These are phyloP conservation scores for Artemia franciscana DNA, from an alignment of 1,140 invertebrate genomes.

Conservation along the genomic window DNA sequence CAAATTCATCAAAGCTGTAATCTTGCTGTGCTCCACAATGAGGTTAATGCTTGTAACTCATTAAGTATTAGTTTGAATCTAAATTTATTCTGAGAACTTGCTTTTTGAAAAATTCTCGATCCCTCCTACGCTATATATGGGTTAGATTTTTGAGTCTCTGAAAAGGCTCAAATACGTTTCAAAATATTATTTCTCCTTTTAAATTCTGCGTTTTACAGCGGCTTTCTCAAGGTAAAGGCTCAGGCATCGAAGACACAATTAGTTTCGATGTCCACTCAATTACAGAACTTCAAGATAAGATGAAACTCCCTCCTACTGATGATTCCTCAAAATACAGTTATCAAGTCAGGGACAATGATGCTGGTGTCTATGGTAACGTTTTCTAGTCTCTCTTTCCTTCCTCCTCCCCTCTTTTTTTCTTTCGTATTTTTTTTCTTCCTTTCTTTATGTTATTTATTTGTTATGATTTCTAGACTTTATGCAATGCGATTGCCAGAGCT, in stretches of 20 bases:
- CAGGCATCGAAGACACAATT: constrained; percentile 48
- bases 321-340: constrained; percentile 86
- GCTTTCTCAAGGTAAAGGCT: constrained; percentile 57
- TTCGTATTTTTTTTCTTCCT: constrained; percentile 10
- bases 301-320: constrained; percentile 52
- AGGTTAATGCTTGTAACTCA: too few species aligned
- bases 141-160: too few species aligned
- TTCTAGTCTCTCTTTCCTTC: background rate
- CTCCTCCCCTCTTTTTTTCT: background rate
- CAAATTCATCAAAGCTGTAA: too few species aligned
- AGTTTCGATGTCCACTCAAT: constrained; percentile 88
- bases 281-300: constrained; percentile 55
- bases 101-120: too few species aligned
- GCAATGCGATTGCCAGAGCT: too few species aligned
- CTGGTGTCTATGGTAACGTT: constrained; percentile 34
- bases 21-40: too few species aligned
- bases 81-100: constrained; percentile 2
- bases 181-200: too few species aligned
- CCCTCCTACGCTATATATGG: too few species aligned
- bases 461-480: too few species aligned
- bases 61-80: background rate
- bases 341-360: constrained; percentile 28
- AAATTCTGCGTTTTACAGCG: too few species aligned
- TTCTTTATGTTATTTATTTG: constrained; percentile 33
- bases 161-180: too few species aligned